These are phyloP conservation scores for Colius striatus DNA, from an alignment of 2,113 vertebrate species.

Conservation along the genomic window DNA sequence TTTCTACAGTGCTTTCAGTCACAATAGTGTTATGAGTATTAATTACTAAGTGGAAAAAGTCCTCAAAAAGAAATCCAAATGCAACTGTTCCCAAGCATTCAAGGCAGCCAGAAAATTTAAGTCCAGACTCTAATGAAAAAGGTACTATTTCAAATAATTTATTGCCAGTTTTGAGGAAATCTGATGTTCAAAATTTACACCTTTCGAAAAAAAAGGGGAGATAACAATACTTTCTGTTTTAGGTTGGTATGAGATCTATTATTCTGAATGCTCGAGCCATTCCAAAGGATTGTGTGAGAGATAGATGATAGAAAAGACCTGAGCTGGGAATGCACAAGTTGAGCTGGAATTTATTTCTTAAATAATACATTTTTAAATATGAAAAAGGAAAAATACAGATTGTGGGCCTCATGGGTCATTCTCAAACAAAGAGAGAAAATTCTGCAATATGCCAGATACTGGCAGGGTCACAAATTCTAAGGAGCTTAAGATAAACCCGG, in stretches of 20 bases:
- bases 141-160: background rate
- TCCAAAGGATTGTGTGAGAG: background rate
- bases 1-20: background rate
- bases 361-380: background rate
- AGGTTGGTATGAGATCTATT: background rate
- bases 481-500: constrained; percentile 26
- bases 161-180: background rate
- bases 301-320: background rate
- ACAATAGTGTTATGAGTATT: background rate
- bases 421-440: background rate
- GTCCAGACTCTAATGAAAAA: background rate
- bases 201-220: background rate
- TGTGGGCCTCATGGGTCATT: background rate
- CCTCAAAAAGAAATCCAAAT: background rate
- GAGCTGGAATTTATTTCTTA: background rate
- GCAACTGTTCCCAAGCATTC: background rate
- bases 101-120: background rate
- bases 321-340: background rate
- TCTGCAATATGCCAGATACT: background rate
- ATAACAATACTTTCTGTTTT: background rate
- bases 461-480: background rate
- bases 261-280: background rate
- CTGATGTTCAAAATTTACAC: background rate
- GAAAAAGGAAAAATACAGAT: background rate
- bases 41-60: constrained; percentile 10